These are phyloP conservation scores for Habroteleia sp. DNA, from an alignment of 2,888 invertebrate genomes.

Conservation along the genomic window DNA sequence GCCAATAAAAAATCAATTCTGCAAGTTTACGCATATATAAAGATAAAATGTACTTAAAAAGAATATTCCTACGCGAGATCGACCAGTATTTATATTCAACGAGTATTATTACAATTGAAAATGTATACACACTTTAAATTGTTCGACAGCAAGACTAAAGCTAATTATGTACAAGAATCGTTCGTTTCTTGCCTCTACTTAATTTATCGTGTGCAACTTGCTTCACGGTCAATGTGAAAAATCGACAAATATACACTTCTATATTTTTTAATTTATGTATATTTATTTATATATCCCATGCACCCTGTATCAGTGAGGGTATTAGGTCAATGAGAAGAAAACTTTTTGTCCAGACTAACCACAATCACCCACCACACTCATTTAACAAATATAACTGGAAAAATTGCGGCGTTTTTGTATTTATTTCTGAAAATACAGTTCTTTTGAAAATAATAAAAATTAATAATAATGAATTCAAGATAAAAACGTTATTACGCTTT, in stretches of 20 bases:
- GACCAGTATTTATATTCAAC: constrained; percentile 61
- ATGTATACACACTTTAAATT: constrained; percentile 65
- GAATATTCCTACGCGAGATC: constrained; percentile 59
- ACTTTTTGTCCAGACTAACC: constrained; percentile 3
- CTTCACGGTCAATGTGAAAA: constrained; percentile 60
- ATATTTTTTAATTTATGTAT: constrained; percentile 47
- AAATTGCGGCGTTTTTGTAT: constrained; percentile 31
- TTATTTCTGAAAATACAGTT: constrained; percentile 33
- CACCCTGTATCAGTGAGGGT: constrained; percentile 60
- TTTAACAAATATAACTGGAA: constrained; percentile 59
- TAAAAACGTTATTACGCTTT: too few relatives aligned
- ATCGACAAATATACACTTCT: constrained; percentile 62
- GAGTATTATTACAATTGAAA: constrained; percentile 62
- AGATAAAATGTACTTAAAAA: constrained; percentile 40
- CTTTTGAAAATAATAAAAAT: constrained; percentile 33
- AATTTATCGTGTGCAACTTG: constrained; percentile 62
- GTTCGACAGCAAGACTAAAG: constrained; percentile 68
- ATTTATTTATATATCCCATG: constrained; percentile 47
- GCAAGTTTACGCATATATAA: constrained; percentile 29
- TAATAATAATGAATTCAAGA: too few relatives aligned
- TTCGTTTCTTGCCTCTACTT: constrained; percentile 65
- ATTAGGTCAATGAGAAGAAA: constrained; percentile 28
- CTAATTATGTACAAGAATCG: constrained; percentile 69
- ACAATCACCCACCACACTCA: constrained; percentile 52
- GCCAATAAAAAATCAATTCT: constrained; percentile 44